Evolutionary conservation across 2,113 vertebrate genomes (phyloP).

Genomic region (Oceanites oceanicus): DNA sequence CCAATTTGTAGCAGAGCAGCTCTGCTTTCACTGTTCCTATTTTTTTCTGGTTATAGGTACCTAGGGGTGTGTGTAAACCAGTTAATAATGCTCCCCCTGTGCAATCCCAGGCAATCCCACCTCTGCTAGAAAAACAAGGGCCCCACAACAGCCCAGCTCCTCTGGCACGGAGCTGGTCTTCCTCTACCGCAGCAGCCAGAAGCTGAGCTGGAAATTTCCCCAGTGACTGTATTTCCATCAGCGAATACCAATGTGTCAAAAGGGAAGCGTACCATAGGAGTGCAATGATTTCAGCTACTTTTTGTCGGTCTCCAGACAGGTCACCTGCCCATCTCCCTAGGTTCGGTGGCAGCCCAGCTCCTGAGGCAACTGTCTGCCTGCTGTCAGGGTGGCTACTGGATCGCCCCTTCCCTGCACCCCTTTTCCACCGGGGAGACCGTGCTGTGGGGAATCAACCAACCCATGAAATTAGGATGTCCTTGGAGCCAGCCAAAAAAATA

Average conservation of each 20-base stretch:
- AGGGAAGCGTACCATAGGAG: not conserved
- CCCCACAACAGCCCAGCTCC: not conserved
- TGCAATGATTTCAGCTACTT: not conserved
- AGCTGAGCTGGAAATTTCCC: not conserved
- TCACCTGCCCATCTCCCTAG: not conserved
- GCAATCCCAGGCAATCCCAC: not conserved
- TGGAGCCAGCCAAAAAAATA: not conserved
- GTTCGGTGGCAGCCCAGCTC: not conserved
- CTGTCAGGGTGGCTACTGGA: not conserved
- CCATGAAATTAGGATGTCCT: not conserved
- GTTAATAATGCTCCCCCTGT: not conserved
- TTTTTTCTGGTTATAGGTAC: not conserved
- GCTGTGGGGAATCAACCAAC: not conserved
- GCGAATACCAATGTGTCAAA: not conserved
- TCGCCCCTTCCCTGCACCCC: not conserved
- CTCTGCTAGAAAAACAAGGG: not conserved
- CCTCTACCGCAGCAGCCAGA: not conserved
- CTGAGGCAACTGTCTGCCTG: not conserved
- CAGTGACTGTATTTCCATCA: not conserved
- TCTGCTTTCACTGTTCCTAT: not conserved
- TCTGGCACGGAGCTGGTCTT: not conserved
- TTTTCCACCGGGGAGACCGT: rapidly evolving
- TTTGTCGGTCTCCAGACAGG: not conserved
- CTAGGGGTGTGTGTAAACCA: rapidly evolving
- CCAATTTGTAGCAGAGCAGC: not conserved